phyloP scores from a whole-genome alignment of 2,888 invertebrate species.

The Oasisia sp. region DNA sequence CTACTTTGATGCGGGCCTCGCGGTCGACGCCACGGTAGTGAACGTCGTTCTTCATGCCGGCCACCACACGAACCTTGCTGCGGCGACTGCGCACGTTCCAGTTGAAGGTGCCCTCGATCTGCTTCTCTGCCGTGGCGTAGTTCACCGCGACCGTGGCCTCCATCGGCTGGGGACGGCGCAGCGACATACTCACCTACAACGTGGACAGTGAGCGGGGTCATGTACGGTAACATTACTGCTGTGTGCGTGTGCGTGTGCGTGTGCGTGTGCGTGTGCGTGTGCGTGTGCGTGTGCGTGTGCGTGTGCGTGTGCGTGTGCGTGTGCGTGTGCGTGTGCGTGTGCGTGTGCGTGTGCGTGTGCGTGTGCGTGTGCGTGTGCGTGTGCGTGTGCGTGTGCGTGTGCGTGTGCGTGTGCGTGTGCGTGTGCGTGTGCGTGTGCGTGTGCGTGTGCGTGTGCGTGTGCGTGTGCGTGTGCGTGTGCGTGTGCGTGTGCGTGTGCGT shows the following conservation, averaged over 20 bases:
- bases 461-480: not conserved
- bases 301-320: no score
- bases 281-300: no score
- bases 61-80: constrained; percentile 35
- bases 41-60: constrained; percentile 33
- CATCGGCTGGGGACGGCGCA: constrained; percentile 36
- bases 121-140: not conserved
- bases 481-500: no score
- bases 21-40: constrained; percentile 25
- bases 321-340: no score
- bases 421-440: no score
- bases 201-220: not conserved
- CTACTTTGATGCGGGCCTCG: constrained; percentile 26
- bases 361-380: no score
- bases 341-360: no score
- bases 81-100: constrained; percentile 51
- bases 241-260: not conserved
- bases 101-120: constrained; percentile 44
- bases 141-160: constrained; percentile 27
- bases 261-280: no score
- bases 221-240: not conserved
- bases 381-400: no score
- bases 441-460: no score
- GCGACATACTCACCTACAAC: constrained; percentile 30
- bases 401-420: no score